Percentiles rank a stretch among this genome's conserved stretches.
phyloP scores from a whole-genome alignment of 1,140 invertebrate species.

The Megathymus violae region DNA sequence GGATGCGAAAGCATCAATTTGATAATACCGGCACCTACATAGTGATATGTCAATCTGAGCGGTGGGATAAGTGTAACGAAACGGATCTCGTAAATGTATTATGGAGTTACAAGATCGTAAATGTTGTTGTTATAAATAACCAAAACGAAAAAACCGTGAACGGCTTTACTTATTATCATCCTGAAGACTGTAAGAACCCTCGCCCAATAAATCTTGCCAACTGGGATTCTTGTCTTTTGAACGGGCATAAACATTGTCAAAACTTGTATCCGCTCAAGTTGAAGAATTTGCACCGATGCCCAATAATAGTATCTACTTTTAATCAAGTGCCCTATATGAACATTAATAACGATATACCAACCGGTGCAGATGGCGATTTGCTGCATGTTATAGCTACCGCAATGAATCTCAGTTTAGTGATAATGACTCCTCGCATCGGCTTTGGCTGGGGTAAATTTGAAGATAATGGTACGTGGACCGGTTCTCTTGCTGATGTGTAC shows the following conservation, averaged over 20 bases:
- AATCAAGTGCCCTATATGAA: conserved; percentile 61
- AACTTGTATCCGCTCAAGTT: conserved; percentile 59
- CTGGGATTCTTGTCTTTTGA: conserved; percentile 34
- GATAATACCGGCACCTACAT: conserved; percentile 61
- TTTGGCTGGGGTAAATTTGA: conserved; percentile 61
- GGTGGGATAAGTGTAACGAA: conserved; percentile 47
- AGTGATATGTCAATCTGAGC: conserved; percentile 55
- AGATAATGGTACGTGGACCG: conserved; percentile 61
- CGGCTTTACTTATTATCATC: conserved; percentile 53
- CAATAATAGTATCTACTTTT: conserved; percentile 61
- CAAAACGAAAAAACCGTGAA: conserved; percentile 9
- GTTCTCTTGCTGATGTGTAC: conserved; percentile 64
- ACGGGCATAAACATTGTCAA: conserved; percentile 25
- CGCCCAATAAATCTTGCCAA: conserved; percentile 39
- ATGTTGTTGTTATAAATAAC: conserved; percentile 56
- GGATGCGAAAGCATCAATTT: conserved; percentile 47
- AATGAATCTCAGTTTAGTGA: conserved; percentile 57
- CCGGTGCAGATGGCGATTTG: conserved; percentile 64
- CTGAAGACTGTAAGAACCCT: conserved; percentile 44
- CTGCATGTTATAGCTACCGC: conserved; percentile 51
- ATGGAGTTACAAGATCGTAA: conserved; percentile 61
- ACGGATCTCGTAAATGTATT: conserved; percentile 45
- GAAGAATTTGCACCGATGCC: conserved; percentile 59
- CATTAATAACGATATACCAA: conserved; percentile 47
- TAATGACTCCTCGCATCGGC: conserved; percentile 56